These are phyloP conservation scores for Cyaniris semiargus DNA, from an alignment of 2,888 invertebrate genomes.

Conservation along the genomic window DNA sequence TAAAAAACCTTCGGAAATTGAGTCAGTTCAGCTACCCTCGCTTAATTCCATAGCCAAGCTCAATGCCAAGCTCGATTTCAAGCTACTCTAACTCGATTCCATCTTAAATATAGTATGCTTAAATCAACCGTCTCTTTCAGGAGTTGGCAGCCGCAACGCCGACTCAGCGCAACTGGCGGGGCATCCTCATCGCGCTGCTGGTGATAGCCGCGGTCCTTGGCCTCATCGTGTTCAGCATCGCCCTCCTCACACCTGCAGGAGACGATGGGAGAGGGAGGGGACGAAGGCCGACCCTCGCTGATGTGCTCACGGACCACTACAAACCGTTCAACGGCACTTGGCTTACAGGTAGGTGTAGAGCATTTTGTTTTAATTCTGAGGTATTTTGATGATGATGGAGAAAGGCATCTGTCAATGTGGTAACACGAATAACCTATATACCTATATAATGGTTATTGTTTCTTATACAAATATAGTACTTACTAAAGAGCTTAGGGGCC, in stretches of 20 bases:
- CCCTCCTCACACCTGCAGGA: constrained; percentile 90
- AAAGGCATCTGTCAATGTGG: not conserved
- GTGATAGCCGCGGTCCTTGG: constrained; percentile 94
- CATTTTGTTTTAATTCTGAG: not conserved
- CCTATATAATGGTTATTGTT: too few relatives aligned
- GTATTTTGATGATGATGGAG: not conserved
- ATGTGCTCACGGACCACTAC: constrained; percentile 81
- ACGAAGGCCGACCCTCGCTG: constrained; percentile 84
- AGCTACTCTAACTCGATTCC: not conserved
- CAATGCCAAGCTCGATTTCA: too few relatives aligned
- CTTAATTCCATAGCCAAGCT: too few relatives aligned
- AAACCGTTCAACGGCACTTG: constrained; percentile 86
- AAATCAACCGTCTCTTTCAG: constrained; percentile 72
- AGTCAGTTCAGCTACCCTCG: too few relatives aligned
- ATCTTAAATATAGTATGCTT: not conserved
- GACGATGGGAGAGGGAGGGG: constrained; percentile 86
- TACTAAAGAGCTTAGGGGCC: too few relatives aligned
- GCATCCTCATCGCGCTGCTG: constrained; percentile 94
- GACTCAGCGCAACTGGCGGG: constrained; percentile 95
- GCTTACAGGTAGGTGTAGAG: constrained; percentile 57
- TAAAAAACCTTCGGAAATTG: too few relatives aligned
- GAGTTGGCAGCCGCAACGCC: constrained; percentile 93
- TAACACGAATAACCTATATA: too few relatives aligned
- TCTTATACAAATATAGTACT: too few relatives aligned
- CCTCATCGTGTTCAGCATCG: constrained; percentile 94